Conservation (phyloP, 2,888 invertebrate genomes). For the Bombyx huttoni region DNA sequence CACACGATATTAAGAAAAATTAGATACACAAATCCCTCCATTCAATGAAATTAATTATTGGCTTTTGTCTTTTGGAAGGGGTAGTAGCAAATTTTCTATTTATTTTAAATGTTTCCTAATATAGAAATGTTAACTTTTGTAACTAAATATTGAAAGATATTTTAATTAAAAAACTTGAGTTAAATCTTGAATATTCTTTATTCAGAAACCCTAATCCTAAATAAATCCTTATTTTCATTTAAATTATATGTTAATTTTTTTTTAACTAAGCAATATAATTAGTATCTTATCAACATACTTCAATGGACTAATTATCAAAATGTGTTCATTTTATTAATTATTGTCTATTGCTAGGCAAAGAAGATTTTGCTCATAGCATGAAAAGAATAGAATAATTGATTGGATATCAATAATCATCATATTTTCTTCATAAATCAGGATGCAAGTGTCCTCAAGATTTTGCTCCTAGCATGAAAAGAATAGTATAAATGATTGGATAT, state of each 20-base stretch:
- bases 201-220: neutral
- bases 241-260: neutral
- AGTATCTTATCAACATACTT: no score
- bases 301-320: no score
- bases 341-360: no score
- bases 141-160: neutral
- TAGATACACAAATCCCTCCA: conserved; percentile 32
- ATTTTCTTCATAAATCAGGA: conserved; percentile 59
- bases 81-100: neutral
- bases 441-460: conserved; percentile 70
- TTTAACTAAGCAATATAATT: no score
- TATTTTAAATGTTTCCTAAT: neutral
- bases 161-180: neutral
- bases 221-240: neutral
- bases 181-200: neutral
- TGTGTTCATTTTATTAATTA: no score
- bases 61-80: neutral
- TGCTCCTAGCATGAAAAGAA: no score
- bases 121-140: neutral
- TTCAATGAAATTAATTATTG: neutral
- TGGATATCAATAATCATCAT: neutral
- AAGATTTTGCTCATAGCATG: no score
- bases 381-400: no score
- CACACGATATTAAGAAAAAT: conserved; percentile 57
- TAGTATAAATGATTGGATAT: no score